These are phyloP conservation scores for Hylaeus anthracinus DNA, from an alignment of 1,140 invertebrate species.

Conservation along the genomic window DNA sequence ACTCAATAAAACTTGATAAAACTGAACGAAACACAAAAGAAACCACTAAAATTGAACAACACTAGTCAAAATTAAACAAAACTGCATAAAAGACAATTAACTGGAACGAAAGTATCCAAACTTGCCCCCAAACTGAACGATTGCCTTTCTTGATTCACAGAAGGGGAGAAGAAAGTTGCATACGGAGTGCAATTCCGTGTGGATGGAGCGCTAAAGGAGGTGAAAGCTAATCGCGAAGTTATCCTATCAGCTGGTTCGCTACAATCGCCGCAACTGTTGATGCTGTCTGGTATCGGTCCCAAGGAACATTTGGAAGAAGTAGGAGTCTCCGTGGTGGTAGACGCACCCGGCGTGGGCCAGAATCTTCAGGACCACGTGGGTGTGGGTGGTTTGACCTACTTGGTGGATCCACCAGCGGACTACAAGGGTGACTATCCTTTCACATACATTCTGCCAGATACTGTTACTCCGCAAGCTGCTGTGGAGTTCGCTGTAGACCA, in stretches of 20 bases:
- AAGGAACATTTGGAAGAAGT: slow-evolving; percentile 81
- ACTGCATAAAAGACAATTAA: too few relatives aligned
- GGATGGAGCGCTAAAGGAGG: slow-evolving; percentile 75
- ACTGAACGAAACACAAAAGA: too few relatives aligned
- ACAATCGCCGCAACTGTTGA: slow-evolving; percentile 89
- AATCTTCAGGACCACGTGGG: slow-evolving; percentile 91
- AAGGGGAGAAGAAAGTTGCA: slow-evolving; percentile 79
- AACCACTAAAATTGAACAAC: too few relatives aligned
- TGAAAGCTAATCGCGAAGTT: slow-evolving; percentile 85
- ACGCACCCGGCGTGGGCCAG: slow-evolving; percentile 88
- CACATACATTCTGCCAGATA: slow-evolving; percentile 83
- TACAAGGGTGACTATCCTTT: slow-evolving; percentile 74
- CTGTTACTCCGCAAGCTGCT: slow-evolving; percentile 82
- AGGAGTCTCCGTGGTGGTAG: slow-evolving; percentile 80
- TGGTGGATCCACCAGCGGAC: slow-evolving; percentile 80
- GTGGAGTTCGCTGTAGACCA: slow-evolving; percentile 82
- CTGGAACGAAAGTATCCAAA: too few relatives aligned
- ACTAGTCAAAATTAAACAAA: too few relatives aligned
- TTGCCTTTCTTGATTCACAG: slow-evolving; percentile 1
- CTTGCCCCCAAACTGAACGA: too few relatives aligned
- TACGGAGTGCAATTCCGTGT: slow-evolving; percentile 84
- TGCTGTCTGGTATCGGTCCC: slow-evolving; percentile 90
- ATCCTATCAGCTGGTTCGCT: slow-evolving; percentile 88
- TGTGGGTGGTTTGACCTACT: slow-evolving; percentile 83
- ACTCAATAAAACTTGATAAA: too few relatives aligned